Conservation (phyloP, 1,140 invertebrate species). For the Bradynema listronoti region DNA sequence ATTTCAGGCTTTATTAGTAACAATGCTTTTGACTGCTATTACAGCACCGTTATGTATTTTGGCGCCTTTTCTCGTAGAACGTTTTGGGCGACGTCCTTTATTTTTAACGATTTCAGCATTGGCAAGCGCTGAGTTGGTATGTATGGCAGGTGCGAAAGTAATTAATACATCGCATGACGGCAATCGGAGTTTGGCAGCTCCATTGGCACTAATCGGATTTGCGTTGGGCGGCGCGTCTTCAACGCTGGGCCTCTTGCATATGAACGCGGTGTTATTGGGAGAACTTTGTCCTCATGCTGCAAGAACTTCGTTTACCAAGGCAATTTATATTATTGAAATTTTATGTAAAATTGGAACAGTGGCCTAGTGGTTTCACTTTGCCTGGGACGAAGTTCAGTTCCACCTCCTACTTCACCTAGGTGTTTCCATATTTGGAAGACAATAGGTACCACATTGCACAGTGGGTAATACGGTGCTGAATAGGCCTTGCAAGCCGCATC, state of each 20-base stretch:
- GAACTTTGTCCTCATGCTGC: conserved; percentile 22
- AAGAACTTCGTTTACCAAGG: conserved; percentile 15
- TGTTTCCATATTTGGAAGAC: too few species aligned
- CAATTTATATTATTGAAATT: not conserved
- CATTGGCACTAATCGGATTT: conserved; percentile 19
- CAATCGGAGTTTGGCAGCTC: not conserved
- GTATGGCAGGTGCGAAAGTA: conserved; percentile 10
- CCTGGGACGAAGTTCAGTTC: too few species aligned
- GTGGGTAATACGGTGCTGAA: too few species aligned
- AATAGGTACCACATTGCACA: not conserved
- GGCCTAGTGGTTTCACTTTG: too few species aligned
- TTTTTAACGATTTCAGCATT: conserved; percentile 17
- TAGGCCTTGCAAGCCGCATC: too few species aligned
- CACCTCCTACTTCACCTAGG: too few species aligned
- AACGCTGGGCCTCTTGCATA: conserved; percentile 24
- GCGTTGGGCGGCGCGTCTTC: conserved; percentile 10
- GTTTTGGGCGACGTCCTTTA: conserved; percentile 19
- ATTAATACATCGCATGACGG: not conserved
- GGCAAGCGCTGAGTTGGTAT: conserved; percentile 14
- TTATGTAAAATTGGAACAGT: conserved; percentile 4
- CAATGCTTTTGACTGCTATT: conserved; percentile 19
- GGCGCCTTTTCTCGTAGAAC: conserved; percentile 19
- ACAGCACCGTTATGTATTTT: conserved; percentile 22
- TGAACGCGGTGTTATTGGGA: conserved; percentile 19
- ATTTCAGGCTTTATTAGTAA: conserved; percentile 18